Base-by-base conservation (phyloP, 2,888 invertebrate genomes). In the Phyto melanocephala region DNA sequence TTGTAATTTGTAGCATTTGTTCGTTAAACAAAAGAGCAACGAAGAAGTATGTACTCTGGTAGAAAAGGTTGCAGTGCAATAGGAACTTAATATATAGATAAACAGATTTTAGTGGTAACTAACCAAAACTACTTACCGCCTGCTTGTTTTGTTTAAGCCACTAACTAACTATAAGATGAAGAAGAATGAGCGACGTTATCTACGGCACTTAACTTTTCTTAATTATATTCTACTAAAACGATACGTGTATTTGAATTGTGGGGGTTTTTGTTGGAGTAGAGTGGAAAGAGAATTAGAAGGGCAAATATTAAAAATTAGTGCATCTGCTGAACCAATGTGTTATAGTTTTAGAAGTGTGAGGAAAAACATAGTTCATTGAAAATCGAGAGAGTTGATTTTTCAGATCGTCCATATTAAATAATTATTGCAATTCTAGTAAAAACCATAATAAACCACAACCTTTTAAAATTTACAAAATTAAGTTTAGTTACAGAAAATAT, bases 1-100 rank as follows among this genome's bases (percentile, higher is more conserved):
- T 82, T 78, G 72, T 65, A 75, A 78, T 82, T 82, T 82, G 81
- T 81, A 63, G 65, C 75, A 82, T 71, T 82, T 78, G 65, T 82
- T 82, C 70, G 47, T 81, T 81, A 54, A 82, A 81, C 71, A 76
- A 28, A 81, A 78, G 56, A 65, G 56, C 62, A 54, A 40, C 62
- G 8, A 45, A 67, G 28, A 5, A 5, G 28, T 28, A 35, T 1
- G 7, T 24, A 10, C n/a, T 40, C 28, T 7, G 2, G n/a, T 3
- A 56, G 3, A 67, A 42, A 56, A 28, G 13, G 47, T 17, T 67
- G 7, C 15, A 37, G 28, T 62, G 42, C 22, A 50, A 54, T 54
- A 54, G 37, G 17, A 52, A 65, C 45, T 65, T 65, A 63, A 75
- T 65, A 65, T n/a, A n/a, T 28, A 75, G 75, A 75, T 75, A 75